Base-by-base conservation (phyloP, 2,113 vertebrate genomes). In the Symphodus melops region DNA sequence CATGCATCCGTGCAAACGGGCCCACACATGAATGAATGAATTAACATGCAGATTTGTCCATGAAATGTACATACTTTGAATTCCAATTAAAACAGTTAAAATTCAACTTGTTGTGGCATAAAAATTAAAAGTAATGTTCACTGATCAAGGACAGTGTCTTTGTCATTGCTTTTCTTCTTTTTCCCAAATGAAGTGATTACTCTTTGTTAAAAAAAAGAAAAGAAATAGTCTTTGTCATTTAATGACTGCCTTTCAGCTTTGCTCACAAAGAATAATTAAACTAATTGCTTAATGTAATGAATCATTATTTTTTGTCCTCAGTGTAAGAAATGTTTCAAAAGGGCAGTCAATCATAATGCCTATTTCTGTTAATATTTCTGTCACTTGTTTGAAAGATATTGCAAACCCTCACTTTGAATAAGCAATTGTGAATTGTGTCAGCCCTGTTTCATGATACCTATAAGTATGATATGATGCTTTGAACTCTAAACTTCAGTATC, bases 1-100 rank as follows among this genome's bases (percentile, higher is more conserved):
- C 44, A 78, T 80, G 83, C 80, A 68, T 66, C 67, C 74, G 59
- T 75, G 53, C 66, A 86, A 81, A 79, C 48, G 72, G 64, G 25
- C 33, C 52, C 75, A 70, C 71, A 87, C 41, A 77, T 58, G 70
- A 78, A 62, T 58, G 70, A 78, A 62, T 66, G 64, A 12, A 66
- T 72, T 69, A 68, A 72, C 72, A 85, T 44, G 62, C 19, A 72
- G 14, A 76, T 67, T 63, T 33, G 1, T 25, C 58, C 19, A 19
- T 14, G 17, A 71, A 65, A 63, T 20, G 58, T 13, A 58, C 21
- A 33, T 48, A 57, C 5, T 8, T 17, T 52, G 21, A 11, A 41
- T 41, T 41, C 6, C 11, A 9, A 41, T 23, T 55, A 37, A 48
- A 7, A 16, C 49, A n/a, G 13, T 10, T 41, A 25, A 51, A 63